Base-by-base conservation (phyloP, 2,797 vertebrate species). In the Cirrhinus mrigala region DNA sequence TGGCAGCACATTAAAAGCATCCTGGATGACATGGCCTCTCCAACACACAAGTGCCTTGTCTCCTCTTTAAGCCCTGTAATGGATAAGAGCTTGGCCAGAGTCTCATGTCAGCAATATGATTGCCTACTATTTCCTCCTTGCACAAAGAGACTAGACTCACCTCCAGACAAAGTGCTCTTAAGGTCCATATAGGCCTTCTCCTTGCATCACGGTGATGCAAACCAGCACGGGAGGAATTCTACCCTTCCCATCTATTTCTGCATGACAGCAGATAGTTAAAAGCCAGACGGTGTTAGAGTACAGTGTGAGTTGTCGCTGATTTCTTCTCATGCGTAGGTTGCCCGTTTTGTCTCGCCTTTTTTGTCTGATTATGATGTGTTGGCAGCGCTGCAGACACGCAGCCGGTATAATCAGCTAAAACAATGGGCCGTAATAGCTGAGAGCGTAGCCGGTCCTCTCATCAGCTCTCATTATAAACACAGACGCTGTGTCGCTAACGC, bases 1-100 rank as follows among this genome's bases (percentile, higher is more conserved):
- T 86, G 84, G 84, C 73, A 73, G 22, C 48, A 79, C 82, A 79
- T 89, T 88, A 89, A 86, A 84, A 82, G 74, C 84, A 69, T 78
- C 75, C 73, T 46, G 79, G 60, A 80, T 85, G 68, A 80, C 82
- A 64, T 50, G 69, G 52, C 44, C 84, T 86, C 52, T 82, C 73
- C 66, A 81, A 75, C 29, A 79, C 71, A 78, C 77, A 70, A 78
- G 73, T 71, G 58, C 71, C 37, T 81, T 78, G 66, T 60, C 62
- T 81, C 73, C 68, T 29, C 71, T 85, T 81, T 81, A 84, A 84
- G 52, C 60, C 33, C 62, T 81, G 86, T 84, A 84, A 85, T 70
- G 64, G 86, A 87, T 84, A 77, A 82, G 64, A 70, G 73, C 71
- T 46, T 46, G 40, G 37, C 24, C 73, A 33, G 74, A 85, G 73